These are phyloP conservation scores for Tinea trinotella DNA, from an alignment of 2,888 invertebrate species.

Conservation along the genomic window DNA sequence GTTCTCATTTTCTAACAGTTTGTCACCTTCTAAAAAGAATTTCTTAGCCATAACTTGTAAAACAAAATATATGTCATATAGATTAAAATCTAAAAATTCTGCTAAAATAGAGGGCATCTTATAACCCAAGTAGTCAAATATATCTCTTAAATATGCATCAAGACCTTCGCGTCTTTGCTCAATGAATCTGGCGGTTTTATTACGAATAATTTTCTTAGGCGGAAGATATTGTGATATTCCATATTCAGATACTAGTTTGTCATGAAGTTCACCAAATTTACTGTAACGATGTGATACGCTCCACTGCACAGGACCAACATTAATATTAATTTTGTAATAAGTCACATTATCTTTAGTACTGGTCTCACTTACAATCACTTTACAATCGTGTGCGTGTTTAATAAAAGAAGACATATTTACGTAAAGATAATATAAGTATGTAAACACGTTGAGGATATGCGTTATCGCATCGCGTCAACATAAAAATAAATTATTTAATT, in stretches of 20 bases:
- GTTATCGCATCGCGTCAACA: not conserved
- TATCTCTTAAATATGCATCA: slow-evolving; percentile 84
- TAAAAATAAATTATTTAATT: not conserved
- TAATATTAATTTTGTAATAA: slow-evolving; percentile 80
- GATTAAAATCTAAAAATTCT: slow-evolving; percentile 88
- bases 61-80: slow-evolving; percentile 91
- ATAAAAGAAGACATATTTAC: slow-evolving; percentile 81
- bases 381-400: slow-evolving; percentile 76
- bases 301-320: slow-evolving; percentile 84
- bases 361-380: slow-evolving; percentile 76
- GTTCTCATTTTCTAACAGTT: slow-evolving; percentile 73
- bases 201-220: slow-evolving; percentile 93
- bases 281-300: slow-evolving; percentile 88
- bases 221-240: slow-evolving; percentile 90
- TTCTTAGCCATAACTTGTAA: slow-evolving; percentile 86
- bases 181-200: slow-evolving; percentile 89
- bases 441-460: not conserved
- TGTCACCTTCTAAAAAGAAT: slow-evolving; percentile 83
- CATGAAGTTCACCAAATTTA: slow-evolving; percentile 91
- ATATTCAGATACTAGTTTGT: slow-evolving; percentile 84
- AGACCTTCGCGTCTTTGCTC: slow-evolving; percentile 86
- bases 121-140: slow-evolving; percentile 81
- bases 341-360: slow-evolving; percentile 77
- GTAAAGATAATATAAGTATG: not conserved
- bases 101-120: slow-evolving; percentile 87